phyloP scores from a whole-genome alignment of 1,140 invertebrate genomes.

The Nilaparvata lugens region DNA sequence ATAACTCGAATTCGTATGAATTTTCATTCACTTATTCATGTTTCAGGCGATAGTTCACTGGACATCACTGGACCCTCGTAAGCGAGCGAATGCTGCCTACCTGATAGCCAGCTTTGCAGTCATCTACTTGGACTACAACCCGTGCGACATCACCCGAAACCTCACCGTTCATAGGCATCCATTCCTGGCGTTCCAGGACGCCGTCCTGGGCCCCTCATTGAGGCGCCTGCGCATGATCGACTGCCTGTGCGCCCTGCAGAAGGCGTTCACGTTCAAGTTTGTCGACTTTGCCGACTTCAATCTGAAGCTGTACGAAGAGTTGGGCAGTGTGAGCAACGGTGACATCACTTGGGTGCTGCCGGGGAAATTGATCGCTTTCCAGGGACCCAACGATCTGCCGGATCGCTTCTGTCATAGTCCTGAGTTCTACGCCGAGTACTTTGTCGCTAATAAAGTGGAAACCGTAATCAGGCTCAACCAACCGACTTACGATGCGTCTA shows the following conservation, averaged over 20 bases:
- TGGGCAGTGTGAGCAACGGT: slow-evolving; percentile 43
- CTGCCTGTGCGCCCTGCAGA: slow-evolving; percentile 79
- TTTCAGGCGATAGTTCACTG: slow-evolving; percentile 80
- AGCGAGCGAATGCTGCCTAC: slow-evolving; percentile 63
- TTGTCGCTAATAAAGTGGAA: slow-evolving; percentile 77
- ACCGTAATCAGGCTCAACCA: slow-evolving; percentile 88
- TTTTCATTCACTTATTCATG: slow-evolving; percentile 58
- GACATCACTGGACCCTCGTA: slow-evolving; percentile 67
- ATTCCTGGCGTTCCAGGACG: slow-evolving; percentile 74
- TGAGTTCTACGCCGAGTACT: slow-evolving; percentile 92
- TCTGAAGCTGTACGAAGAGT: slow-evolving; percentile 87
- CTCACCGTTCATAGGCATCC: slow-evolving; percentile 51
- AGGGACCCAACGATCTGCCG: slow-evolving; percentile 56
- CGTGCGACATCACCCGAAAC: slow-evolving; percentile 68
- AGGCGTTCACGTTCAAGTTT: slow-evolving; percentile 75
- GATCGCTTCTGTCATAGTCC: slow-evolving; percentile 90
- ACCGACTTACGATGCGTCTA: slow-evolving; percentile 46
- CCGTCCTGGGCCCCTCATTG: slow-evolving; percentile 66
- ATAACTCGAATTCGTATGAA: slow-evolving; percentile 62
- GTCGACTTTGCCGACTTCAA: slow-evolving; percentile 92
- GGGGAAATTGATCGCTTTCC: slow-evolving; percentile 93
- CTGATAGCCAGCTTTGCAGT: slow-evolving; percentile 59
- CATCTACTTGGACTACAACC: slow-evolving; percentile 76
- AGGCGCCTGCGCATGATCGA: slow-evolving; percentile 78
- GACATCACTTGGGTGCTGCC: slow-evolving; percentile 97